Conservation (phyloP, 2,113 vertebrate species). For the Hyla sarda region DNA sequence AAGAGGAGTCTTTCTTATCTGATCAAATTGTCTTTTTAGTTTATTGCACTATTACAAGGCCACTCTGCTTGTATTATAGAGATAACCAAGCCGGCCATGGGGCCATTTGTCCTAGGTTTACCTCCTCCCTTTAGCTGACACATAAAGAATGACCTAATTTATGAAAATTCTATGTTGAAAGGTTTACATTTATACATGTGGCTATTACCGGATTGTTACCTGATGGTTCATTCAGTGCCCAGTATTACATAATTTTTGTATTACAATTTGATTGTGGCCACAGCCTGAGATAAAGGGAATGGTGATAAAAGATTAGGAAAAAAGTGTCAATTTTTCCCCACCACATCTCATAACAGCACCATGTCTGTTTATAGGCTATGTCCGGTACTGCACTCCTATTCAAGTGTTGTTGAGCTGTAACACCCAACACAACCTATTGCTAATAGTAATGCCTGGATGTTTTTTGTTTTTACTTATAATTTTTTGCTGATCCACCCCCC, state of each 20-base stretch:
- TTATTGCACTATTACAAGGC: neutral
- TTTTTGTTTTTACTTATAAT: neutral
- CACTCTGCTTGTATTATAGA: neutral
- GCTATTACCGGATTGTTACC: neutral
- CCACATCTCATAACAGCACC: neutral
- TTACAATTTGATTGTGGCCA: neutral
- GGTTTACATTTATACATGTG: neutral
- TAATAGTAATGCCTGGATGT: neutral
- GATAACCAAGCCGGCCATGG: neutral
- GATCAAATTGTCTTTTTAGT: neutral
- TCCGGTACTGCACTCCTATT: neutral
- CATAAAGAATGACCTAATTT: neutral
- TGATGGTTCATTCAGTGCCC: constrained; percentile 3
- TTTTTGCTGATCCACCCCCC: neutral
- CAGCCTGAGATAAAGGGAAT: neutral
- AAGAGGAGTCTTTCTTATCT: neutral
- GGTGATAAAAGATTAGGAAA: neutral
- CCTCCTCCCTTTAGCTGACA: neutral
- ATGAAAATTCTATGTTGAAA: neutral
- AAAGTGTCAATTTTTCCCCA: neutral
- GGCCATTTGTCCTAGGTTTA: neutral
- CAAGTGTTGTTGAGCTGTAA: neutral
- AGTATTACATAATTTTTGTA: constrained; percentile 4
- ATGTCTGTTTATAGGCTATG: neutral
- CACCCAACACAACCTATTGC: neutral